These are phyloP conservation scores for Procavia capensis DNA, from an alignment of 2,113 vertebrate species.

Conservation along the genomic window DNA sequence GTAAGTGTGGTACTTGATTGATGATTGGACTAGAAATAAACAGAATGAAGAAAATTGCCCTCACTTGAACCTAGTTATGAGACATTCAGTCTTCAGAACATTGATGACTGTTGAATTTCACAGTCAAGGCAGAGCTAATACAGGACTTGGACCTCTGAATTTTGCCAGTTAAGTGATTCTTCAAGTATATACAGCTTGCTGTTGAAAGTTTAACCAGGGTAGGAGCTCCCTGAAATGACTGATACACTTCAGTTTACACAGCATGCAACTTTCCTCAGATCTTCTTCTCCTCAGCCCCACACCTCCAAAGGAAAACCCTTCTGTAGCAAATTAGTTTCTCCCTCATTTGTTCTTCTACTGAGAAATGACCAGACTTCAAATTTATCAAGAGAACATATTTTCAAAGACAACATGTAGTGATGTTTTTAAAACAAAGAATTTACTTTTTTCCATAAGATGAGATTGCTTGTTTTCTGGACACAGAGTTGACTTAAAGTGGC, in stretches of 20 bases:
- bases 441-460: background rate
- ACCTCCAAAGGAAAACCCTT: background rate
- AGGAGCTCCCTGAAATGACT: background rate
- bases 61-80: background rate
- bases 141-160: background rate
- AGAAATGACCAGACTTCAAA: conserved; percentile 4
- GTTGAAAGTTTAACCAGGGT: background rate
- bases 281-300: rapidly evolving
- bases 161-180: background rate
- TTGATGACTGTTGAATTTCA: background rate
- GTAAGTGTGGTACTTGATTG: background rate
- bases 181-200: rapidly evolving
- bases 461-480: no score
- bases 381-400: background rate
- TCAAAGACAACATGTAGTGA: background rate
- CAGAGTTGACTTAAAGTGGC: conserved; percentile 7
- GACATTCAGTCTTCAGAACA: background rate
- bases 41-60: background rate
- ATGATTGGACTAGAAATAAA: background rate
- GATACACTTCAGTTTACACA: background rate
- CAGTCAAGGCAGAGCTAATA: background rate
- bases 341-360: background rate
- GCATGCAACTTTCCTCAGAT: background rate
- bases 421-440: background rate
- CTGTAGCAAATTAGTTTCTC: background rate